These are phyloP conservation scores for Grammomys surdaster DNA, from an alignment of 2,113 vertebrate genomes.

Conservation along the genomic window DNA sequence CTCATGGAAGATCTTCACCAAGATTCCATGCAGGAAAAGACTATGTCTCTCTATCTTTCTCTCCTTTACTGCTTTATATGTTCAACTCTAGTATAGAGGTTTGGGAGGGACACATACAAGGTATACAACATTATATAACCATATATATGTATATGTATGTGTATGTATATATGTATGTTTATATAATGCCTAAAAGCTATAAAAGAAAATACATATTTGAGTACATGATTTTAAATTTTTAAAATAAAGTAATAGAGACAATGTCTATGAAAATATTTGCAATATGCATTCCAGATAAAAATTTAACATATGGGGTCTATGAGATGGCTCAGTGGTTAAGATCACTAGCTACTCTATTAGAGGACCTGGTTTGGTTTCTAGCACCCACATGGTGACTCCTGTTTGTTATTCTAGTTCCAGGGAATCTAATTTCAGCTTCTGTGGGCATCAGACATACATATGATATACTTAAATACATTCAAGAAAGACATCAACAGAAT, in stretches of 20 bases:
- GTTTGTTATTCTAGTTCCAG: not conserved
- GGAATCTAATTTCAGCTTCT: not conserved
- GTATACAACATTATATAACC: not conserved
- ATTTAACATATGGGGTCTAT: not conserved
- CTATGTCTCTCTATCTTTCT: not conserved
- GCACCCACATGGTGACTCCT: not conserved
- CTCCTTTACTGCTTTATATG: not conserved
- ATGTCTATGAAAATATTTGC: not conserved
- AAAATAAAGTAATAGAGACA: conserved; percentile 14
- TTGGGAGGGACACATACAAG: not conserved
- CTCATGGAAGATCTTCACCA: not conserved
- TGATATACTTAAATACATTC: not conserved
- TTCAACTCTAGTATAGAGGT: not conserved
- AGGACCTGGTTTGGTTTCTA: not conserved
- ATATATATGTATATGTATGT: not conserved
- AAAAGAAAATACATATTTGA: conserved; percentile 21
- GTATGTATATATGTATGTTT: not conserved
- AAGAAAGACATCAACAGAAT: not conserved
- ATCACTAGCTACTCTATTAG: not conserved
- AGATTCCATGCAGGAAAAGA: not conserved
- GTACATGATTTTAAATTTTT: not conserved
- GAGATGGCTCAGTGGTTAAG: not conserved
- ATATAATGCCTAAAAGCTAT: not conserved
- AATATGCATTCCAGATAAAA: not conserved
- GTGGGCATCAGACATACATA: not conserved